Conservation (phyloP, 1,140 invertebrate species). For the Trinorchestia longiramus region DNA sequence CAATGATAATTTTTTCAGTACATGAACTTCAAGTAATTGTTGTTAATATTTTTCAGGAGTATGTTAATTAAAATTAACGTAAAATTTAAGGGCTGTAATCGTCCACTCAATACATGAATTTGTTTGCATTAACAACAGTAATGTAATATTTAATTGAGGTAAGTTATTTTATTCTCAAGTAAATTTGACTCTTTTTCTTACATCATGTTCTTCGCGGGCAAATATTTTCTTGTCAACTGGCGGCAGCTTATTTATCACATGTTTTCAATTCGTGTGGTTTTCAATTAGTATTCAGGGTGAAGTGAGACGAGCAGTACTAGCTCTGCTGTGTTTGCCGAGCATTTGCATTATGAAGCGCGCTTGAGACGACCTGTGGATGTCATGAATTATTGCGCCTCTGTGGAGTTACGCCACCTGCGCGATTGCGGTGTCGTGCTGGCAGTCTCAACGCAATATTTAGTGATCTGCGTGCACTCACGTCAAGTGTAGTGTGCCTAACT, state of each 20-base stretch:
- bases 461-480: not conserved
- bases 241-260: not conserved
- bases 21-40: too few species aligned
- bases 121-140: too few species aligned
- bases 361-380: too few species aligned
- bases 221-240: not conserved
- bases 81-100: too few species aligned
- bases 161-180: too few species aligned
- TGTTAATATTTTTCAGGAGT: too few species aligned
- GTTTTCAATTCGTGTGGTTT: not conserved
- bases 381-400: not conserved
- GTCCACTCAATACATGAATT: too few species aligned
- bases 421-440: not conserved
- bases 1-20: too few species aligned
- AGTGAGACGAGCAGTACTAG: not conserved
- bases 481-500: not conserved
- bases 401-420: not conserved
- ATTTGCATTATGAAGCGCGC: not conserved
- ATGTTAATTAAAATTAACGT: too few species aligned
- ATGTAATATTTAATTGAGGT: too few species aligned
- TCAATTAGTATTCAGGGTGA: not conserved
- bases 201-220: too few species aligned
- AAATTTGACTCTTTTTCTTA: too few species aligned
- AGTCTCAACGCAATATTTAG: not conserved
- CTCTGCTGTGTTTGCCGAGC: not conserved